Conservation (phyloP, 2,797 vertebrate genomes). For the Masticophis lateralis region DNA sequence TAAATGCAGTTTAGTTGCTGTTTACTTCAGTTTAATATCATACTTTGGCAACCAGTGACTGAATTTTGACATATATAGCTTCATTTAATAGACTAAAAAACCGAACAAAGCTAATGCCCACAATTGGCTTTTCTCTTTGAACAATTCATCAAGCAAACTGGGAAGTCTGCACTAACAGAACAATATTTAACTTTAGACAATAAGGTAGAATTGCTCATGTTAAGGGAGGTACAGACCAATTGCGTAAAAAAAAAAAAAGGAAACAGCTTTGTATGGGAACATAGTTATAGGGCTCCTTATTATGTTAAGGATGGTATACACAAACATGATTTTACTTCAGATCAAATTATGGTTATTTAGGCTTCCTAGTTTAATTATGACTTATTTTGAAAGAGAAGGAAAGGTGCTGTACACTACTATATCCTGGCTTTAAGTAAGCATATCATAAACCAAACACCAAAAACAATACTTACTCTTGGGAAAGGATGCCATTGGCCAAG, state of each 20-base stretch:
- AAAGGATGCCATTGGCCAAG: conserved; percentile 78
- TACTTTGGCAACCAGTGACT: background rate
- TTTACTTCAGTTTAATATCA: background rate
- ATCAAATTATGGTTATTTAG: background rate
- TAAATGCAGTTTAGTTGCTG: background rate
- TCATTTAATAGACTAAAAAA: background rate
- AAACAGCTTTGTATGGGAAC: background rate
- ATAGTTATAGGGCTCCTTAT: background rate
- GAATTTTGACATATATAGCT: background rate
- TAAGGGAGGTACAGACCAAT: background rate
- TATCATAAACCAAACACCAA: background rate
- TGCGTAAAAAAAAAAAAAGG: background rate
- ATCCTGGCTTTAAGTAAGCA: background rate
- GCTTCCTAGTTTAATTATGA: background rate
- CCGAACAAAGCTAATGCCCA: background rate
- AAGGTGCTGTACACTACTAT: background rate
- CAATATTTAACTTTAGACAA: background rate
- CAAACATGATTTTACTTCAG: background rate
- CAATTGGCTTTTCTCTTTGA: background rate
- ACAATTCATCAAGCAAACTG: background rate
- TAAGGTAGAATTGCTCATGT: background rate
- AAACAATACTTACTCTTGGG: conserved; percentile 76
- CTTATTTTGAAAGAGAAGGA: background rate
- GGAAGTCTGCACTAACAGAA: background rate
- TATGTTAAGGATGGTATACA: background rate